Evolutionary conservation across 2,888 invertebrate genomes (phyloP).

Genomic region (Ochropleura plecta): DNA sequence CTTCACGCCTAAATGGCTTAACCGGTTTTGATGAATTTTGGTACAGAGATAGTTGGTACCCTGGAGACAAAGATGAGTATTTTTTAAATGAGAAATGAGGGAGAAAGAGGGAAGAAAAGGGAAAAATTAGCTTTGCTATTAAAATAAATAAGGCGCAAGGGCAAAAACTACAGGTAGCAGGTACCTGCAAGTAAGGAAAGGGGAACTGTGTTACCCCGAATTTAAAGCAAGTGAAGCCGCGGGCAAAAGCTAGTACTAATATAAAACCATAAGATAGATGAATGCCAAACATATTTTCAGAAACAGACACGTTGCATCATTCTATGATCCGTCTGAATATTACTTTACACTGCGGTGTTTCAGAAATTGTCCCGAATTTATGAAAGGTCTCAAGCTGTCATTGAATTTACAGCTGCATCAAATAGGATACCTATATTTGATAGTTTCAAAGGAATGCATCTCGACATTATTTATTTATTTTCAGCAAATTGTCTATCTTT

Average conservation of each 20-base stretch:
- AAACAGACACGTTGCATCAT: not conserved
- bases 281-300: not conserved
- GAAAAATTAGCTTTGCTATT: too few species aligned
- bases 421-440: conserved; percentile 52
- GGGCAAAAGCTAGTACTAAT: not conserved
- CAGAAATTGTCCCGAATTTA: conserved; percentile 48
- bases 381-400: conserved; percentile 58
- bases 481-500: conserved; percentile 15
- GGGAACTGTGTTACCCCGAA: too few species aligned
- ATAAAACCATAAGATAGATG: not conserved
- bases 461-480: conserved; percentile 51
- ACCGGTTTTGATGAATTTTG: too few species aligned
- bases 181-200: too few species aligned
- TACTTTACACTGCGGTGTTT: conserved; percentile 48
- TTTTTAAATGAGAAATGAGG: too few species aligned
- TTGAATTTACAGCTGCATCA: conserved; percentile 59
- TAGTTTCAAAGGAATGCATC: conserved; percentile 40
- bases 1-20: too few species aligned
- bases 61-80: too few species aligned
- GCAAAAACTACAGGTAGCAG: too few species aligned
- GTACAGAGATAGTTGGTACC: too few species aligned
- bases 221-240: too few species aligned
- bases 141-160: too few species aligned
- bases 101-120: too few species aligned
- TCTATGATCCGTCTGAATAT: conserved; percentile 25